A percentile compares a stretch with the other conserved stretches of the same genome.
These are phyloP conservation scores for Odontomachus brunneus DNA, from an alignment of 1,140 invertebrate species.

Conservation along the genomic window DNA sequence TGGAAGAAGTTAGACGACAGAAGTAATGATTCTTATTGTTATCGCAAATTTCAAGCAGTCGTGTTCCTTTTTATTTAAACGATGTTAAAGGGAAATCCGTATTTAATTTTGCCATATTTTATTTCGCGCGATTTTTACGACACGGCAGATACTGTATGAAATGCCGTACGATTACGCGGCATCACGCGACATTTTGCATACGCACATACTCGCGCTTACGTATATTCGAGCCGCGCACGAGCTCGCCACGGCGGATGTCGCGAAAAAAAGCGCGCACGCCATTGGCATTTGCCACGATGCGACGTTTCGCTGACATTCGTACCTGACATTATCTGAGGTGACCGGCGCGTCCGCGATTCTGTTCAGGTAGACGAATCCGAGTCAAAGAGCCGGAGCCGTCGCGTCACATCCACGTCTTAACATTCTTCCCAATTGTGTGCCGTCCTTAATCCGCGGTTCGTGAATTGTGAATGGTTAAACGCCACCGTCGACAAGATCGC, in stretches of 20 bases:
- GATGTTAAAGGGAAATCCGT: not conserved
- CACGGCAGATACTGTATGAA: no score
- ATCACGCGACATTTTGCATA: conserved; percentile 66
- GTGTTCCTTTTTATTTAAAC: not conserved
- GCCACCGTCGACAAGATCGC: not conserved
- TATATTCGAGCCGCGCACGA: not conserved
- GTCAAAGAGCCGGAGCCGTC: conserved; percentile 4
- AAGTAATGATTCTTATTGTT: not conserved
- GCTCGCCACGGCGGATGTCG: not conserved
- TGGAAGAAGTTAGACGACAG: no score
- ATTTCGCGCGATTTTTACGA: no score
- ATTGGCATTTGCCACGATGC: conserved; percentile 55
- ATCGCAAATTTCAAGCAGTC: not conserved
- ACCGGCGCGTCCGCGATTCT: conserved; percentile 45
- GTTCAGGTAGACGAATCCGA: not conserved
- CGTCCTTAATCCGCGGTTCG: conserved; percentile 19
- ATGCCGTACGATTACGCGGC: conserved; percentile 53
- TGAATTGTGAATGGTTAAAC: conserved; percentile 5
- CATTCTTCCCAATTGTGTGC: conserved; percentile 14
- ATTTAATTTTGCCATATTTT: no score
- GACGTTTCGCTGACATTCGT: conserved; percentile 65
- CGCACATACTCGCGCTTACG: conserved; percentile 35
- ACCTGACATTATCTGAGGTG: conserved; percentile 66
- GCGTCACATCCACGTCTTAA: conserved; percentile 32
- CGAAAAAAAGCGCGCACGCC: conserved; percentile 35